These are phyloP conservation scores for Clunio marinus DNA, from an alignment of 2,888 invertebrate species.

Conservation along the genomic window DNA sequence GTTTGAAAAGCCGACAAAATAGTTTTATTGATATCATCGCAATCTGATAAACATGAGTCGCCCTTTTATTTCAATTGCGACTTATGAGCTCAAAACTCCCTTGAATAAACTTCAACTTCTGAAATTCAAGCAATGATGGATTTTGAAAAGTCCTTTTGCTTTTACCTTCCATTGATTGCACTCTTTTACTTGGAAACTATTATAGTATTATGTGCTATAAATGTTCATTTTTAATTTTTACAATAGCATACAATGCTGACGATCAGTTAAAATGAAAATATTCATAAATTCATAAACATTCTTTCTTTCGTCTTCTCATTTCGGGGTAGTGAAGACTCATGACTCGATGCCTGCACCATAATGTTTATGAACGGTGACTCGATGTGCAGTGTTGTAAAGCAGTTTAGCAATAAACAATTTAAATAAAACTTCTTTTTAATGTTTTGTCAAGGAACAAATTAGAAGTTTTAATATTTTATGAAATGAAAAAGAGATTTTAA, in stretches of 20 bases:
- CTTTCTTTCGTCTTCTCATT: not conserved
- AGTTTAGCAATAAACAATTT: slow-evolving; percentile 1
- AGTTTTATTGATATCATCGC: slow-evolving; percentile 2
- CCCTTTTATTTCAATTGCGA: too few relatives aligned
- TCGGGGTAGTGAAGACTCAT: not conserved
- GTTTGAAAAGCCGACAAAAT: not conserved
- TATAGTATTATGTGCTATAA: slow-evolving; percentile 33
- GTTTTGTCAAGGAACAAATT: not conserved
- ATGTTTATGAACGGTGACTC: not conserved
- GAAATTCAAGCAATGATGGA: too few relatives aligned
- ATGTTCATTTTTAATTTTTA: slow-evolving; percentile 26
- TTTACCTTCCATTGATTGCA: slow-evolving; percentile 11
- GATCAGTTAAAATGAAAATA: slow-evolving; percentile 33
- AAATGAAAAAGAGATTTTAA: too few relatives aligned
- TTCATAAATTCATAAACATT: slow-evolving; percentile 35
- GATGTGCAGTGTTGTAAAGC: slow-evolving; percentile 2
- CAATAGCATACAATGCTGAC: slow-evolving; percentile 34
- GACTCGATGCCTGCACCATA: not conserved
- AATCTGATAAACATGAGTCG: too few relatives aligned
- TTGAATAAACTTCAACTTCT: too few relatives aligned
- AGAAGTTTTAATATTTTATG: not conserved
- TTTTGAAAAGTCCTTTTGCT: not conserved
- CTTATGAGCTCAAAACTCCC: too few relatives aligned
- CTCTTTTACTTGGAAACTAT: slow-evolving; percentile 28
- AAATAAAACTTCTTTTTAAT: too few relatives aligned